Conservation (phyloP, 1,140 invertebrate species). For the Habropoda laboriosa region DNA sequence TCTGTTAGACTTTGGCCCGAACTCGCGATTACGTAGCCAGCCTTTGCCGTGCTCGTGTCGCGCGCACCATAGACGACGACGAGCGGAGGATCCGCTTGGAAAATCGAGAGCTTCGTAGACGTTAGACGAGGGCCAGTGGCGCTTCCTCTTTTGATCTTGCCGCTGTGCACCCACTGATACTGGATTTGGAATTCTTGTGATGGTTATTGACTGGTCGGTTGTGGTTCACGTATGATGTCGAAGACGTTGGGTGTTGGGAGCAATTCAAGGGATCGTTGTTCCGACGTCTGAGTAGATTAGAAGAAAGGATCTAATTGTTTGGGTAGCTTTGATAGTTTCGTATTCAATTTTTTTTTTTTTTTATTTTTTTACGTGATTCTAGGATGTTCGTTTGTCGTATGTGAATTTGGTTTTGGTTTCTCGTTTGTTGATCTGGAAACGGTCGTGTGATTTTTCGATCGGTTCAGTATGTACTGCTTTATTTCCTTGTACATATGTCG, state of each 20-base stretch:
- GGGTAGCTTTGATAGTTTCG: no score
- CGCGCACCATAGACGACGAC: conserved; percentile 7
- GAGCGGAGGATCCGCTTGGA: conserved; percentile 27
- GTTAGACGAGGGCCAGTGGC: background rate
- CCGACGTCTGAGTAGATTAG: background rate
- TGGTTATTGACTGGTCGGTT: background rate
- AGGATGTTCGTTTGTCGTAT: no score
- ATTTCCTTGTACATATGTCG: no score
- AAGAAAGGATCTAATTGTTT: no score
- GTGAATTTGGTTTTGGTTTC: no score
- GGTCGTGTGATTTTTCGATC: no score
- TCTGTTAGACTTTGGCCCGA: conserved; percentile 73
- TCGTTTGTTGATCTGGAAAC: no score
- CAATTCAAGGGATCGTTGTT: background rate
- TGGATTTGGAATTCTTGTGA: background rate
- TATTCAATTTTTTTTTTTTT: no score
- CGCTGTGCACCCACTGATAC: no score
- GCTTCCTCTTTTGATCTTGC: background rate
- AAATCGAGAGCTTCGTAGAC: background rate
- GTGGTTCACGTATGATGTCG: background rate
- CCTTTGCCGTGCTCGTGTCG: conserved; percentile 27
- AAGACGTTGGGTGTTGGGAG: background rate
- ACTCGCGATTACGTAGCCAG: conserved; percentile 59
- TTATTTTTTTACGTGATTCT: no score
- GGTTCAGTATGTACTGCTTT: no score